Evolutionary conservation across 53 echinoderm and acorn worm genomes (phyloP).

Genomic region (Antedon mediterranea): DNA sequence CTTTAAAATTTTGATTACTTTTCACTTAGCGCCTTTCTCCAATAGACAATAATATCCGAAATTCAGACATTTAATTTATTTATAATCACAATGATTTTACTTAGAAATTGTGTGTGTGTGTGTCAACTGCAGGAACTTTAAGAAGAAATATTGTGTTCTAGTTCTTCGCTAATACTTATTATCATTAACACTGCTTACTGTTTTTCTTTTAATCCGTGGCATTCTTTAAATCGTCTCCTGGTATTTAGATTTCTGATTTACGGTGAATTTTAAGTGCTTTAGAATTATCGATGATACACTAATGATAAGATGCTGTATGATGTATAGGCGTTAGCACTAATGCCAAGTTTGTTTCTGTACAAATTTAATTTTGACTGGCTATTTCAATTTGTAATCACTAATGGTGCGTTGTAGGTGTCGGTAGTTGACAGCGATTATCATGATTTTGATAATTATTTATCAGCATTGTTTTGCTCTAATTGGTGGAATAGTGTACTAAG

Average conservation of each 20-base stretch:
- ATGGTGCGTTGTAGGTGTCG: background rate
- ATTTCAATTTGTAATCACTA: background rate
- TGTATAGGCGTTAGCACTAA: background rate
- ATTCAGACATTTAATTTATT: too few relatives aligned
- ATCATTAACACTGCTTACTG: background rate
- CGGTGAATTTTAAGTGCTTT: background rate
- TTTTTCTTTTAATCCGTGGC: background rate
- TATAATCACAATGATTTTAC: too few relatives aligned
- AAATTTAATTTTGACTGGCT: background rate
- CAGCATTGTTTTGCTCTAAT: background rate
- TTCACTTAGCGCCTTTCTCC: too few relatives aligned
- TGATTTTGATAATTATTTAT: background rate
- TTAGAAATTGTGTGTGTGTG: too few relatives aligned
- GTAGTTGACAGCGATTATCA: background rate
- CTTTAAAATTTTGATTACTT: too few relatives aligned
- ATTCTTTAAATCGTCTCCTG: background rate
- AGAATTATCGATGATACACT: background rate
- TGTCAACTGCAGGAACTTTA: background rate
- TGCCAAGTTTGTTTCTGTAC: background rate
- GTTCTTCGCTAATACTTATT: background rate
- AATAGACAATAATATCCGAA: too few relatives aligned
- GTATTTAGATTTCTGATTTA: background rate
- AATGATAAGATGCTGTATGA: background rate
- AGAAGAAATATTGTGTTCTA: background rate
- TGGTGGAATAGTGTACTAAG: background rate